Base-by-base conservation (phyloP, 1,140 invertebrate species). In the Drosophila teissieri region DNA sequence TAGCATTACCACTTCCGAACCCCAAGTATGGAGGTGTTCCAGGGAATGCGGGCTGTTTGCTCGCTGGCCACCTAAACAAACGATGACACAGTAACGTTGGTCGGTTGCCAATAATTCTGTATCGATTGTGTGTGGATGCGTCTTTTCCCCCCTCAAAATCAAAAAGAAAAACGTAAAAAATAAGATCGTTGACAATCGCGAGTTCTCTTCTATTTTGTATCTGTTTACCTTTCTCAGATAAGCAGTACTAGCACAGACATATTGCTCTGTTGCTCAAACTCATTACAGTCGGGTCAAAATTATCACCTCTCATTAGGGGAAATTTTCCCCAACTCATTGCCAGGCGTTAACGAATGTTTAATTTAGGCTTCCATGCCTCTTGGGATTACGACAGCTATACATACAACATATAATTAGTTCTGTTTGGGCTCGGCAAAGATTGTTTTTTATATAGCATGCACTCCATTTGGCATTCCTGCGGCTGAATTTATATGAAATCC, bases 41-140 rank as follows among this genome's bases (percentile, higher is more conserved):
- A 65, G 34, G 46, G 37, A 51, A 51, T 31, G 42, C 17, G 40
- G 14, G 14, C 8, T 15, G 6, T 15, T 11, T 4, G 22, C 11
- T 6, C 14, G 27, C 11, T 15, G 54, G 40, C 45, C 58, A 42
- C 34, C 58, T n/a, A 51, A 63, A 27, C 63, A 62, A 67, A 68
- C 64, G 61, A 68, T 77, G 60, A 73, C 73, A 73, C 65, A 31
- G 60, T 56, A 73, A 73, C 67, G 55, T 80, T 83, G 84, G 80
- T 77, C 62, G 69, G 72, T 72, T 78, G 84, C 74, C 84, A 88
- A 80, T 84, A 78, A 78, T 74, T 80, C 60, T 22, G 42, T 80
- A 89, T 88, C 74, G 84, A 88, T 81, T 70, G 52, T 49, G 45
- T 34, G 45, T 57, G 44, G 52, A 49, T 72, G 36, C 63, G 37